Evolutionary conservation across 2,888 invertebrate species (phyloP).

Genomic region (Hyles lineata): DNA sequence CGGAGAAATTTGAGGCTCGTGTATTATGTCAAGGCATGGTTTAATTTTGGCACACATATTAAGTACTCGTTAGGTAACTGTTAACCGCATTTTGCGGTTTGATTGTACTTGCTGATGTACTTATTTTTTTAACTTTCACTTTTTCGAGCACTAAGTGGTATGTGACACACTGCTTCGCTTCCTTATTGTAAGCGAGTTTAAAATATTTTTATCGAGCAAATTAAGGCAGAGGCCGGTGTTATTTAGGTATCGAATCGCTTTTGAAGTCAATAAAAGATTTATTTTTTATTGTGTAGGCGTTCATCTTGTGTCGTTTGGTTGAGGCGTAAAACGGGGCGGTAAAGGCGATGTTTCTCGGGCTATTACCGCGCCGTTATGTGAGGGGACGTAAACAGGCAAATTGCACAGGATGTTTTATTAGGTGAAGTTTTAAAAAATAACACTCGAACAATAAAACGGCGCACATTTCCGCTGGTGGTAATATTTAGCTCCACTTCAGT

Average conservation of each 20-base stretch:
- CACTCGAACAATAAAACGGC: background rate
- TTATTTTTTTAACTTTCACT: conserved; percentile 3
- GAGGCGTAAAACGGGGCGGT: background rate
- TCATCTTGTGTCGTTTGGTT: background rate
- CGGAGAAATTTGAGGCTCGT: background rate
- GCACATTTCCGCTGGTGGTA: background rate
- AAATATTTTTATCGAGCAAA: background rate
- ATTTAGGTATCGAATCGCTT: background rate
- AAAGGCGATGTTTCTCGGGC: background rate
- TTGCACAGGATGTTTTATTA: conserved; percentile 17
- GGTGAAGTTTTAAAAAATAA: conserved; percentile 24
- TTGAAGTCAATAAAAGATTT: conserved; percentile 1
- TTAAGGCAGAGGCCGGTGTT: background rate
- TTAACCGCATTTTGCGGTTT: background rate
- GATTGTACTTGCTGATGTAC: background rate
- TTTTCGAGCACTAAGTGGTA: background rate
- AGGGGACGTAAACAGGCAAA: conserved; percentile 25
- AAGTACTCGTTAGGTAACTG: background rate
- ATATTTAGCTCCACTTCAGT: conserved; percentile 5
- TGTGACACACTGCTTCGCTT: background rate
- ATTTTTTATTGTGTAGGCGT: conserved; percentile 15
- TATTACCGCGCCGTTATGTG: conserved; percentile 14
- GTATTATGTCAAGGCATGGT: background rate
- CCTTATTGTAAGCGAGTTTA: background rate
- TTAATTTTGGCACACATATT: background rate